Evolutionary conservation across 1,140 invertebrate genomes (phyloP).

Genomic region (Grapholita molesta): DNA sequence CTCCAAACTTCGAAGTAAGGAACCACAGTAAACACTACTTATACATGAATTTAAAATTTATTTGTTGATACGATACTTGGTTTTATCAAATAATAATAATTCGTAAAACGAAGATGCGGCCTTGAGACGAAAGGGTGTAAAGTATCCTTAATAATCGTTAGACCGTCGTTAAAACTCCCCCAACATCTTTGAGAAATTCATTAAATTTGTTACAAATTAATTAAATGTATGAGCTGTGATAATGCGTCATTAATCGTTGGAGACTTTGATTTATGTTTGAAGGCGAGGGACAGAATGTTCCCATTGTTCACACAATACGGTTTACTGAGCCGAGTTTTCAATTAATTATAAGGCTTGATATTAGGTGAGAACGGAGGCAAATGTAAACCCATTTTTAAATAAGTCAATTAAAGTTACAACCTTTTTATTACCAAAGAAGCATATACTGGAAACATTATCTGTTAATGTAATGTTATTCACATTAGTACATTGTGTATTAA

Average conservation of each 20-base stretch:
- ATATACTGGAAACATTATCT: too few relatives aligned
- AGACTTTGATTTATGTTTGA: background rate
- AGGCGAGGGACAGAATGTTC: background rate
- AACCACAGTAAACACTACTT: too few relatives aligned
- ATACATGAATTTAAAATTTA: too few relatives aligned
- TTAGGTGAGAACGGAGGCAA: background rate
- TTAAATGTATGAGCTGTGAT: constrained; percentile 9
- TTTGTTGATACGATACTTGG: too few relatives aligned
- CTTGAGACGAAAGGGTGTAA: background rate
- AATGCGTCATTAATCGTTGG: background rate
- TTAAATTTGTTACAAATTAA: constrained; percentile 4
- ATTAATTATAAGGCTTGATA: constrained; percentile 7
- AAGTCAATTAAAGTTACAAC: too few relatives aligned
- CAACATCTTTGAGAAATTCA: background rate
- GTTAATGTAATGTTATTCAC: too few relatives aligned
- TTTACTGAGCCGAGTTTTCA: background rate
- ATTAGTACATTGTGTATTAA: too few relatives aligned
- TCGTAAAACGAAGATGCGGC: background rate
- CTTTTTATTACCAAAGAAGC: too few relatives aligned
- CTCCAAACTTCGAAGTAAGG: too few relatives aligned
- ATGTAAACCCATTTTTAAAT: too few relatives aligned
- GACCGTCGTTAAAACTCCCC: background rate
- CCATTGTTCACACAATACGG: background rate
- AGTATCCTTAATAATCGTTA: background rate
- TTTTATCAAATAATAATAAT: background rate